These are phyloP conservation scores for Bombus pyrosoma DNA, from an alignment of 1,140 invertebrate species.

Conservation along the genomic window DNA sequence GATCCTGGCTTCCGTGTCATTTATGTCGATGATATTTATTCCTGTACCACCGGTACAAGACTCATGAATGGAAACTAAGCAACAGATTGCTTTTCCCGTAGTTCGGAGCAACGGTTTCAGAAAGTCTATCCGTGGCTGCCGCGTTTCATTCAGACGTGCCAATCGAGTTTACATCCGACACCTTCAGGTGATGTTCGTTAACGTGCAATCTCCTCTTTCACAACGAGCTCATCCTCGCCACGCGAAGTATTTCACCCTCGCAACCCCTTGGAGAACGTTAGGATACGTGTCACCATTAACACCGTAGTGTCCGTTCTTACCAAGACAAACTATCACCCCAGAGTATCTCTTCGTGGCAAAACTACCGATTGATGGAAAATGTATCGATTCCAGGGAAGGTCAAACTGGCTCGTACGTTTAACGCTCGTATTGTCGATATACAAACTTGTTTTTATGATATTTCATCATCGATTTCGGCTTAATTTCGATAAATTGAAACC, in stretches of 20 bases:
- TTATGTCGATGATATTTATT: slow-evolving; percentile 44
- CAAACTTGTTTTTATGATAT: neutral
- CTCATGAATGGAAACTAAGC: slow-evolving; percentile 57
- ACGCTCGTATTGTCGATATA: too few relatives aligned
- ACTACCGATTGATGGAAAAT: neutral
- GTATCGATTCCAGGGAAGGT: neutral
- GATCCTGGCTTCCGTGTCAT: slow-evolving; percentile 37
- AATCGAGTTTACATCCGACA: slow-evolving; percentile 67
- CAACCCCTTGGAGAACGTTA: neutral
- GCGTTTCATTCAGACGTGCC: slow-evolving; percentile 56
- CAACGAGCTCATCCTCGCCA: slow-evolving; percentile 1
- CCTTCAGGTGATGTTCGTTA: slow-evolving; percentile 59
- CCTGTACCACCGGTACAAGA: neutral
- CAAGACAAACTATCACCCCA: neutral
- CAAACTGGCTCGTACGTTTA: too few relatives aligned
- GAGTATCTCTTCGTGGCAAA: neutral
- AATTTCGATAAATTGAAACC: neutral
- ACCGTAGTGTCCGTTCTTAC: neutral
- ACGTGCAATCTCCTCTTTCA: slow-evolving; percentile 57
- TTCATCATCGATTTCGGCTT: neutral
- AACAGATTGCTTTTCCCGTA: slow-evolving; percentile 62
- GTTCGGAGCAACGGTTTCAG: slow-evolving; percentile 15
- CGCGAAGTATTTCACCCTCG: neutral
- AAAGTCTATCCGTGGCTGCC: slow-evolving; percentile 43
- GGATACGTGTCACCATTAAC: slow-evolving; percentile 2